Percentiles rank a stretch among this genome's conserved stretches.
Conservation (phyloP, 2,888 invertebrate species). For the Xylota segnis region DNA sequence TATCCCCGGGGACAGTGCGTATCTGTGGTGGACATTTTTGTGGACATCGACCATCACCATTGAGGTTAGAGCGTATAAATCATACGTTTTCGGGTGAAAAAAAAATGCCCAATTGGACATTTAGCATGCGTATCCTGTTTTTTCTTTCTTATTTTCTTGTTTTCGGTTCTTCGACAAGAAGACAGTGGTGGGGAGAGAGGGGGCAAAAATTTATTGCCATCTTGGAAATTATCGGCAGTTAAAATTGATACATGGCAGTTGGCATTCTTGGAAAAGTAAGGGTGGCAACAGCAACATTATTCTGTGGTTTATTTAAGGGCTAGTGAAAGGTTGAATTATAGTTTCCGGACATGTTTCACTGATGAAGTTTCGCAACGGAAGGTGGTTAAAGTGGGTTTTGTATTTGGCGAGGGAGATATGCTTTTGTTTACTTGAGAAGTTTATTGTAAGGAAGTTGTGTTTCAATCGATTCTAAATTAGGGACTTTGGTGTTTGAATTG, state of each 20-base stretch:
- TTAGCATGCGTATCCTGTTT: slow-evolving; percentile 45
- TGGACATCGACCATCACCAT: neutral
- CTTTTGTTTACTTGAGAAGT: slow-evolving; percentile 1
- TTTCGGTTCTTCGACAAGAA: neutral
- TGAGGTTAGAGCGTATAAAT: slow-evolving; percentile 9
- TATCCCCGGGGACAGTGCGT: neutral
- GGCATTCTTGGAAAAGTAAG: neutral
- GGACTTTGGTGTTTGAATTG: too few species aligned
- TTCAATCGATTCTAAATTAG: neutral
- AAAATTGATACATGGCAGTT: slow-evolving; percentile 63
- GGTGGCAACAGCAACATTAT: slow-evolving; percentile 4
- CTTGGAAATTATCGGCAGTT: slow-evolving; percentile 62
- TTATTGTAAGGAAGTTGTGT: neutral
- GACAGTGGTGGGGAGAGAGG: neutral
- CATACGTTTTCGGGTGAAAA: neutral
- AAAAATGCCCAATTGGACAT: slow-evolving; percentile 35
- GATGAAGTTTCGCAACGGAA: slow-evolving; percentile 18
- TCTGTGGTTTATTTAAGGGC: slow-evolving; percentile 12
- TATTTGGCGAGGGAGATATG: neutral
- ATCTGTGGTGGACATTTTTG: slow-evolving; percentile 1
- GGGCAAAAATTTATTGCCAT: slow-evolving; percentile 50
- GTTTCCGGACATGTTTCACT: slow-evolving; percentile 29
- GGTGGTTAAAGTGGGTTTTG: slow-evolving; percentile 21
- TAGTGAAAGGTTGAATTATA: slow-evolving; percentile 32
- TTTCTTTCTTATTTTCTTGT: neutral